A percentile compares a stretch with the other conserved stretches of the same genome.
Evolutionary conservation across 2,888 invertebrate genomes (phyloP).

Genomic region (Boloria selene): DNA sequence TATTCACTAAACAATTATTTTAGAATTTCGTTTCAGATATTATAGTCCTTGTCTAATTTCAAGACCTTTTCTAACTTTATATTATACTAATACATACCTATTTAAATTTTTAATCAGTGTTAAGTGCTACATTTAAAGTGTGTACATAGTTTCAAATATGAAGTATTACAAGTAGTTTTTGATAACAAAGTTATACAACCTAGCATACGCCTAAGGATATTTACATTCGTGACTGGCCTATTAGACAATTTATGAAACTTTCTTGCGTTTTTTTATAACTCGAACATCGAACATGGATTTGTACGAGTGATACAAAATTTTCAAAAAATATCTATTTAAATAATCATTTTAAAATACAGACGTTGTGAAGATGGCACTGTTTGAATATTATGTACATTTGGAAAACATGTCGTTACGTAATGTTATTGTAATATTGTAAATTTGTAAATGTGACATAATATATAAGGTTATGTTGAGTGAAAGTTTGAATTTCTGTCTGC

Average conservation of each 20-base stretch:
- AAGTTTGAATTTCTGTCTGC: no score
- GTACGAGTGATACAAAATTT: conserved; percentile 1
- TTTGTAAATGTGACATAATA: no score
- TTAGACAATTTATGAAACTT: not conserved
- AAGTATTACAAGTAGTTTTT: not conserved
- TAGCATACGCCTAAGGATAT: not conserved
- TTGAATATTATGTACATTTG: not conserved
- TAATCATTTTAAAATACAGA: conserved; percentile 1
- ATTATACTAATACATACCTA: conserved; percentile 8
- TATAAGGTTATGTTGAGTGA: no score
- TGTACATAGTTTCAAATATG: conserved; percentile 1
- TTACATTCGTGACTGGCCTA: not conserved
- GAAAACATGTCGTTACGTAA: not conserved
- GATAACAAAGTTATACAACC: conserved; percentile 1
- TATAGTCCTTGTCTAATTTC: conserved; percentile 12
- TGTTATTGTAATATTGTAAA: no score
- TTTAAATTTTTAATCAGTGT: not conserved
- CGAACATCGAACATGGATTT: not conserved
- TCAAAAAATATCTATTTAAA: conserved; percentile 11
- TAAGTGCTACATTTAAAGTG: not conserved
- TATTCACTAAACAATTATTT: conserved; percentile 70
- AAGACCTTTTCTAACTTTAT: conserved; percentile 8
- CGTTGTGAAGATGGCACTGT: not conserved
- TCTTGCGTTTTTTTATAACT: not conserved
- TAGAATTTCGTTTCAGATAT: conserved; percentile 79